phyloP scores from a whole-genome alignment of 2,113 vertebrate genomes.

The Bungarus multicinctus region DNA sequence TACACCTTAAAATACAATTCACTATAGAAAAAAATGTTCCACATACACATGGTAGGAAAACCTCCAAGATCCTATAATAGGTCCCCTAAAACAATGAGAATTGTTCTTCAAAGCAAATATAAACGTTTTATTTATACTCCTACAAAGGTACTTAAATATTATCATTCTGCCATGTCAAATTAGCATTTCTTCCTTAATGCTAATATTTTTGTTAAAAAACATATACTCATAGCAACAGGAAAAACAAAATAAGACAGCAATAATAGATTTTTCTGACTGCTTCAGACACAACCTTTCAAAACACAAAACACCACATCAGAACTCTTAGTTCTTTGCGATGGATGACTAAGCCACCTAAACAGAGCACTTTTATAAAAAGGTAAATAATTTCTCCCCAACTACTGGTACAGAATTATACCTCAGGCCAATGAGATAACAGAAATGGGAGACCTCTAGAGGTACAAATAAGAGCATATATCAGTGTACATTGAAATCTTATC shows the following conservation, averaged over 20 bases:
- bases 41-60: not conserved
- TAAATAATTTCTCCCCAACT: conserved; percentile 3
- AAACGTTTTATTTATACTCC: not conserved
- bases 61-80: not conserved
- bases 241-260: conserved; percentile 7
- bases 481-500: not conserved
- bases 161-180: not conserved
- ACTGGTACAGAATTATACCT: conserved; percentile 1
- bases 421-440: not conserved
- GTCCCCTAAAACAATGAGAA: not conserved
- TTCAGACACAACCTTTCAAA: conserved; percentile 19
- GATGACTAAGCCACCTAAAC: conserved; percentile 29
- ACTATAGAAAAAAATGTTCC: not conserved
- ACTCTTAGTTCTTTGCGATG: conserved; percentile 16
- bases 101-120: conserved; percentile 7
- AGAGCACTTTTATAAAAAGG: conserved; percentile 21
- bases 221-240: not conserved
- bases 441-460: not conserved
- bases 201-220: not conserved
- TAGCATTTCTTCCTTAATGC: not conserved
- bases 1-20: not conserved
- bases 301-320: conserved; percentile 18
- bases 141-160: not conserved
- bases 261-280: not conserved
- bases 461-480: not conserved